Base-by-base conservation (phyloP, 1,140 invertebrate genomes). In the Formica exsecta region DNA sequence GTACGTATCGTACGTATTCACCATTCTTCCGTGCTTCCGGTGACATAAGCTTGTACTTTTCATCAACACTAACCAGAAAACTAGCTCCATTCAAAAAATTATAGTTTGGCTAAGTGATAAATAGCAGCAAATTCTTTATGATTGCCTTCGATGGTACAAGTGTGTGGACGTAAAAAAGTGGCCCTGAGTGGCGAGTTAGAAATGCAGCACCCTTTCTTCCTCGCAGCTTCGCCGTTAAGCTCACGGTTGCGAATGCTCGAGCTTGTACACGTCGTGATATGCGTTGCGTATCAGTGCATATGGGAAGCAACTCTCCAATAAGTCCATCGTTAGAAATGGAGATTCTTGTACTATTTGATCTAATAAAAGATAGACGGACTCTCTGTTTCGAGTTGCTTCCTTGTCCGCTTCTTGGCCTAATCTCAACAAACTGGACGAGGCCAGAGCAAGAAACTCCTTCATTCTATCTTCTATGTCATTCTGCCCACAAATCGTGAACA, bases 261-360 rank as follows among this genome's bases (percentile, higher is more conserved):
- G 96, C 94, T 98, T 99, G 93, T 99, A 98, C 68, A 99, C 98
- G 92, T 98, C 98, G 93, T 99, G 98, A 96, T 99, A 99, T 88
- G 99, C 98, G 95, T 99, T 99, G 66, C 99, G 96, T 90, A 99
- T 98, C 6, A 99, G 96, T 8, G 98, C 98, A 94, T 99, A 99
- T 0, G 99, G 99, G 94, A 99, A 99, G 94, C 99, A 99, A 3
- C 98, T 99, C 93, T 99, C 99, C 76, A 99, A 94, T 66, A 99
- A 96, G 96, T 99, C 99, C 98, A 99, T 99, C 0, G 99, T 99
- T 5, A 99, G 95, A 94, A 99, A 99, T 9, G 99, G 98, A 6
- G 98, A 99, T 95, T 99, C 98, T 95, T 99, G 98, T 38, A 99
- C 99, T 95, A 99, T 99, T 95, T 99, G 97, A 95, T 99, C 98